phyloP scores from a whole-genome alignment of 30 jellyfish, hydroid and myxozoan genomes.

The Pelagia noctiluca region DNA sequence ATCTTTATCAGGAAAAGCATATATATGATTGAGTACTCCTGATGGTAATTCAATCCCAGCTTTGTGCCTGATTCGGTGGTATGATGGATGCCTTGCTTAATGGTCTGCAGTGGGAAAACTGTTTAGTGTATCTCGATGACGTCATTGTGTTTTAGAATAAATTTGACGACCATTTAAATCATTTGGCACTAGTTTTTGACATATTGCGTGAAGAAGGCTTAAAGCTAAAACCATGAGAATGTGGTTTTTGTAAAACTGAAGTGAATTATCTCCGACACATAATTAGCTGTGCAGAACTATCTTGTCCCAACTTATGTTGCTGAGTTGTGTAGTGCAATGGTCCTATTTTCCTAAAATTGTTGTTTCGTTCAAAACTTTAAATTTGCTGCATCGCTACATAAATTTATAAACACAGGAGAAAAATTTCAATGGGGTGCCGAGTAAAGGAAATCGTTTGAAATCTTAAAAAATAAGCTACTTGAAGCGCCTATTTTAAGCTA shows the following conservation, averaged over 20 bases:
- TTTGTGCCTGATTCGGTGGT: too few species aligned
- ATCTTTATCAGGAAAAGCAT: too few species aligned
- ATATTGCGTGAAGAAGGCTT: slow-evolving; percentile 48
- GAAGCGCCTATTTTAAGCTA: slow-evolving; percentile 63
- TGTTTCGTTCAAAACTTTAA: slow-evolving; percentile 49
- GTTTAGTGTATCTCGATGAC: slow-evolving; percentile 67
- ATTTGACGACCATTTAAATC: slow-evolving; percentile 38
- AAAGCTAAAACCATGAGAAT: slow-evolving; percentile 56
- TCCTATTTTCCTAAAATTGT: slow-evolving; percentile 41
- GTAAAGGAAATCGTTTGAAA: slow-evolving; percentile 64
- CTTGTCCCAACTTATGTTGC: slow-evolving; percentile 45
- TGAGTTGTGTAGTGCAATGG: slow-evolving; percentile 52
- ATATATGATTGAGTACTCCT: too few species aligned
- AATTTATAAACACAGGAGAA: slow-evolving; percentile 38
- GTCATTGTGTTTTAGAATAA: slow-evolving; percentile 61
- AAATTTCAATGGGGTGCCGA: slow-evolving; percentile 50
- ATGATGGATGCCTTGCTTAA: slow-evolving; percentile 56
- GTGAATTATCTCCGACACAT: slow-evolving; percentile 43
- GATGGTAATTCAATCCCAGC: too few species aligned
- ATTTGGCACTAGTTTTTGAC: slow-evolving; percentile 42
- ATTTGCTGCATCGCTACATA: slow-evolving; percentile 58
- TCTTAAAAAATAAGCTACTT: slow-evolving; percentile 30
- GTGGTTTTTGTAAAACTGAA: slow-evolving; percentile 52
- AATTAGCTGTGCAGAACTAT: slow-evolving; percentile 12
- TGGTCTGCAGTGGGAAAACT: slow-evolving; percentile 63